Conservation (phyloP, 2,113 vertebrate species). For the Ctenodactylus gundi region DNA sequence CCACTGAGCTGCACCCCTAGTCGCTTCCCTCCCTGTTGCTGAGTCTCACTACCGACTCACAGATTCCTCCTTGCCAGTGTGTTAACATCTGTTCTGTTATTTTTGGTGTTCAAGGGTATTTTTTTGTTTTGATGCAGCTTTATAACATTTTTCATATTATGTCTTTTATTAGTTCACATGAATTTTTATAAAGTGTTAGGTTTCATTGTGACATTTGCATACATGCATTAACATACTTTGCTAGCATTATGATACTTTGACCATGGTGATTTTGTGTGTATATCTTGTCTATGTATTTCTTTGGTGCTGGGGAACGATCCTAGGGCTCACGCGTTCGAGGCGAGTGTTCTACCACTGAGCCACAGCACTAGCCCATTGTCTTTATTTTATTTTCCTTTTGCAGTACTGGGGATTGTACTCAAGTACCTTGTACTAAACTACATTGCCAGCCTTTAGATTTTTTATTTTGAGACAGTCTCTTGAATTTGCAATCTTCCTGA, state of each 20-base stretch:
- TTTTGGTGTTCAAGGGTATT: background rate
- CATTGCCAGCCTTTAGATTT: too few species aligned
- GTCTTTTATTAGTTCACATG: too few species aligned
- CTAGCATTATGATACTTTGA: background rate
- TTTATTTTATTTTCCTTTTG: background rate
- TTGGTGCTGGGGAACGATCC: background rate
- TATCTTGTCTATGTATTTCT: background rate
- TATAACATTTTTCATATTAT: too few species aligned
- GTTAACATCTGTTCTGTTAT: background rate
- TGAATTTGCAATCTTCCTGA: too few species aligned
- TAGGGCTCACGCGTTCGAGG: background rate
- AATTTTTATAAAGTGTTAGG: too few species aligned
- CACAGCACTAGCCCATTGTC: background rate
- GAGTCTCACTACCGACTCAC: rapidly evolving
- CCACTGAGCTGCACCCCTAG: background rate
- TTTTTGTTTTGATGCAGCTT: background rate
- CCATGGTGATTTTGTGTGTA: background rate
- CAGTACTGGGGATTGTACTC: too few species aligned
- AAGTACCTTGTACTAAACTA: too few species aligned
- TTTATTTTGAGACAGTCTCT: too few species aligned
- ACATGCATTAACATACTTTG: too few species aligned
- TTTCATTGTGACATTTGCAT: too few species aligned
- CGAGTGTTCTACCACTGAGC: background rate
- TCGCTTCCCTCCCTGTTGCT: background rate
- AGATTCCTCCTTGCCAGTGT: background rate